Evolutionary conservation across 2,797 vertebrate species (phyloP).

Genomic region (Taeniopygia guttata): DNA sequence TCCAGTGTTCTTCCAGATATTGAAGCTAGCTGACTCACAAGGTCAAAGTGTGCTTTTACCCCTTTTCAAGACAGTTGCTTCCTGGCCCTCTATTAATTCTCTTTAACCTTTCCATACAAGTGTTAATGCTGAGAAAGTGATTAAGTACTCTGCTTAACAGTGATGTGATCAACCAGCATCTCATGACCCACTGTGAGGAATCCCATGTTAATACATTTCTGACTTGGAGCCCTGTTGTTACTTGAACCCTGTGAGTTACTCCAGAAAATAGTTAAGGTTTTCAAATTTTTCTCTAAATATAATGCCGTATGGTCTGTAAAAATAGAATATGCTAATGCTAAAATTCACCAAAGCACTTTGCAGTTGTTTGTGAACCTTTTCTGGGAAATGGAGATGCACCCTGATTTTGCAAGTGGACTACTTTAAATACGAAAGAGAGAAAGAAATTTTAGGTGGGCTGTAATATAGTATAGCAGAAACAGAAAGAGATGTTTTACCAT

Average conservation of each 20-base stretch:
- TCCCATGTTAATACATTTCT: neutral
- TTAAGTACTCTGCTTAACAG: neutral
- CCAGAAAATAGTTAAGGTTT: neutral
- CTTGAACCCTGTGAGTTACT: neutral
- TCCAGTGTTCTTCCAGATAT: conserved; percentile 8
- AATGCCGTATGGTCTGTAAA: neutral
- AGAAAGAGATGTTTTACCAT: neutral
- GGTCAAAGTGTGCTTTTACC: conserved; percentile 13
- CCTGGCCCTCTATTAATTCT: conserved; percentile 10
- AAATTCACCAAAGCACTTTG: neutral
- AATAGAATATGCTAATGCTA: neutral
- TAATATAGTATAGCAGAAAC: neutral
- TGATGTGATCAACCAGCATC: neutral
- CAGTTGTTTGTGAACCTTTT: neutral
- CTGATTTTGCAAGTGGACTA: neutral
- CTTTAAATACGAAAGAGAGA: neutral
- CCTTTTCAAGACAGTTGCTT: neutral
- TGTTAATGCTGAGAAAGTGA: neutral
- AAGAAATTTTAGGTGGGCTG: neutral
- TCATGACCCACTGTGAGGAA: neutral
- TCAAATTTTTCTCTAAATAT: neutral
- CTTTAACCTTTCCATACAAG: neutral
- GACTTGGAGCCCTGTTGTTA: neutral
- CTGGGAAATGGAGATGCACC: neutral
- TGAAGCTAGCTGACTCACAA: neutral